A percentile compares a stretch with the other conserved stretches of the same genome.
Conservation (phyloP, 2,888 invertebrate genomes). For the Listrodromus nycthemerus region DNA sequence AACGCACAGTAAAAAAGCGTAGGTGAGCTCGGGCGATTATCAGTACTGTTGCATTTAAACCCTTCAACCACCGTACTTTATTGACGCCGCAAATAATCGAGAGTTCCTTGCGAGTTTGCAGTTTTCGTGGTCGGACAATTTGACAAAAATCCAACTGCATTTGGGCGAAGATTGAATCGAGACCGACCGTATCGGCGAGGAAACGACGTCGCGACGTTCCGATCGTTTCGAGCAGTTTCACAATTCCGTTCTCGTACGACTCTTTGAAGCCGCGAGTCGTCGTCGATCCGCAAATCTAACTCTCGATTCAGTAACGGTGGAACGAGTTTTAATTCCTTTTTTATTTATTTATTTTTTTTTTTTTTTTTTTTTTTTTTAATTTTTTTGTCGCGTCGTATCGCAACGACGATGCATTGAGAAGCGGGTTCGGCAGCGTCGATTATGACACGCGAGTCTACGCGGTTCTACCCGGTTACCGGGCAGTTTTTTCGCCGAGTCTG, state of each 20-base stretch:
- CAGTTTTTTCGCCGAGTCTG: constrained; percentile 8
- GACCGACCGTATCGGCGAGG: background rate
- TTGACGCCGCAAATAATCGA: constrained; percentile 21
- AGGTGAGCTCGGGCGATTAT: background rate
- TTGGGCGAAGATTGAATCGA: background rate
- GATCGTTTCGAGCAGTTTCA: constrained; percentile 52
- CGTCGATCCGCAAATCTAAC: constrained; percentile 40
- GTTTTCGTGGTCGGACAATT: background rate
- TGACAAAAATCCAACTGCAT: background rate
- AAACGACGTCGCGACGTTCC: constrained; percentile 15
- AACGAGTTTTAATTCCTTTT: constrained; percentile 50
- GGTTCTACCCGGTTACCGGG: constrained; percentile 41
- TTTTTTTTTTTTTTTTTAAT: constrained; percentile 20
- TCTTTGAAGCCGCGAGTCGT: constrained; percentile 39
- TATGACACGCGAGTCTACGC: constrained; percentile 51
- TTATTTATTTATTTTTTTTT: constrained; percentile 15
- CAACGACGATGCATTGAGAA: constrained; percentile 50
- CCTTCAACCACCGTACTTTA: background rate
- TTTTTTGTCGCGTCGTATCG: constrained; percentile 36
- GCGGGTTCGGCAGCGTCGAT: constrained; percentile 34
- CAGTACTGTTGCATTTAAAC: background rate
- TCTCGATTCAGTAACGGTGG: constrained; percentile 31
- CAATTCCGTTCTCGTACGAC: constrained; percentile 26
- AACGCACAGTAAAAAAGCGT: constrained; percentile 1
- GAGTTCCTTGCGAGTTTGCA: constrained; percentile 46